Percentiles rank a stretch among this genome's conserved stretches.
Conservation (phyloP, 2,888 invertebrate species). For the Parascotia fuliginaria region DNA sequence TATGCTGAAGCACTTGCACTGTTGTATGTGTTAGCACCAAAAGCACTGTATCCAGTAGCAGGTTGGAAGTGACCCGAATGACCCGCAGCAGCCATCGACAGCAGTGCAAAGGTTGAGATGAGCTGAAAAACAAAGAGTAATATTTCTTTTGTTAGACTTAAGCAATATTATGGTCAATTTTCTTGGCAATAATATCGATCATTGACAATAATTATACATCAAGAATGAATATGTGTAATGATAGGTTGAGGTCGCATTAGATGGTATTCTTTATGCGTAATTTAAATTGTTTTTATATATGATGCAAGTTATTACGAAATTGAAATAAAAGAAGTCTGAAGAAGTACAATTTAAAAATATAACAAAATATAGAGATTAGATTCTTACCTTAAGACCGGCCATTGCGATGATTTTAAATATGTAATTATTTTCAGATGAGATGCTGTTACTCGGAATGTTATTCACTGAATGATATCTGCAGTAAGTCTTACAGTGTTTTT, state of each 20-base stretch:
- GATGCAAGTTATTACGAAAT: background rate
- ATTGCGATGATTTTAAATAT: slow-evolving; percentile 20
- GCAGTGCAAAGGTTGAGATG: slow-evolving; percentile 46
- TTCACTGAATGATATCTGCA: slow-evolving; percentile 54
- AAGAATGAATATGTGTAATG: slow-evolving; percentile 7
- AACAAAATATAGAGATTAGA: background rate
- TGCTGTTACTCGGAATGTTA: slow-evolving; percentile 39
- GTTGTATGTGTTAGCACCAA: slow-evolving; percentile 44
- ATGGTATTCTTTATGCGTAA: background rate
- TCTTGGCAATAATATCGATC: slow-evolving; percentile 2
- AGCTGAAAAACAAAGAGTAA: slow-evolving; percentile 42
- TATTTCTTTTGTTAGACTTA: background rate
- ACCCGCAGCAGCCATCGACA: slow-evolving; percentile 53
- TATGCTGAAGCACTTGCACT: slow-evolving; percentile 40
- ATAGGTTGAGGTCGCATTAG: slow-evolving; percentile 5
- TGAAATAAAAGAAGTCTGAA: background rate
- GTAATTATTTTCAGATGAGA: slow-evolving; percentile 15
- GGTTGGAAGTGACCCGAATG: slow-evolving; percentile 41
- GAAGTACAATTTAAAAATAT: background rate
- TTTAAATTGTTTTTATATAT: background rate
- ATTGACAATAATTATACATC: slow-evolving; percentile 4
- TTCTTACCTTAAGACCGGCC: slow-evolving; percentile 50
- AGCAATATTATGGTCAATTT: background rate
- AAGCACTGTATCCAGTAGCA: slow-evolving; percentile 40
- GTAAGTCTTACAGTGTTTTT: slow-evolving; percentile 53